Percentiles rank a stretch among this genome's conserved stretches.
phyloP scores from a whole-genome alignment of 1,140 invertebrate species.

The Apocrypta bakeri region DNA sequence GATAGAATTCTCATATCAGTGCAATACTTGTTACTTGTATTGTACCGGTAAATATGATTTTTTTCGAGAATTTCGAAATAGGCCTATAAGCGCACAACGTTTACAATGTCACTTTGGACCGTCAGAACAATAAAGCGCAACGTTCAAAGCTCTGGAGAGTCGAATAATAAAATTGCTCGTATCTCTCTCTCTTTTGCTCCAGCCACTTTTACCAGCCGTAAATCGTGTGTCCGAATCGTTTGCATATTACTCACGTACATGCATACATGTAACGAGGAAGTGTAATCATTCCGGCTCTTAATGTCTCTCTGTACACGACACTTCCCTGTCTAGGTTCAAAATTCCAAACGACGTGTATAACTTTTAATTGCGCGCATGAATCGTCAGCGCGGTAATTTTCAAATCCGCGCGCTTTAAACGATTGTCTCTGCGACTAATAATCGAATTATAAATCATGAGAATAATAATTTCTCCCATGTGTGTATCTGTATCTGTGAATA shows the following conservation, averaged over 20 bases:
- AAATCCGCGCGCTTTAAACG: constrained; percentile 7
- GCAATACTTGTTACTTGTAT: no score
- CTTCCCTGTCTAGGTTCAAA: constrained; percentile 40
- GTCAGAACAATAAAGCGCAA: no score
- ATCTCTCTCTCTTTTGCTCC: background rate
- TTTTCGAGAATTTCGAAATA: no score
- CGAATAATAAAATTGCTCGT: constrained; percentile 43
- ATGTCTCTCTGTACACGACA: constrained; percentile 6
- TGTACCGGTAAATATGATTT: no score
- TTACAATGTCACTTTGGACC: no score
- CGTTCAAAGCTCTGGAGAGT: no score
- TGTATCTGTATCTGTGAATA: no score
- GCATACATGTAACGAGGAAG: constrained; percentile 1
- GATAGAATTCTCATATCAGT: no score
- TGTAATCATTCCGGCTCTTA: constrained; percentile 31
- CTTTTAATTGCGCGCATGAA: constrained; percentile 30
- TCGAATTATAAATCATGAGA: no score
- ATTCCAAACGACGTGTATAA: constrained; percentile 36
- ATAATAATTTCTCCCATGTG: no score
- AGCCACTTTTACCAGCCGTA: constrained; percentile 20
- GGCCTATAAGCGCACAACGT: no score
- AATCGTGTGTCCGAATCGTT: constrained; percentile 18
- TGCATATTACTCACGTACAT: background rate
- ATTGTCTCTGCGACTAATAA: background rate
- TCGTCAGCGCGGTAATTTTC: background rate